Evolutionary conservation across 2,888 invertebrate genomes (phyloP).

Genomic region (Proisotoma minuta): DNA sequence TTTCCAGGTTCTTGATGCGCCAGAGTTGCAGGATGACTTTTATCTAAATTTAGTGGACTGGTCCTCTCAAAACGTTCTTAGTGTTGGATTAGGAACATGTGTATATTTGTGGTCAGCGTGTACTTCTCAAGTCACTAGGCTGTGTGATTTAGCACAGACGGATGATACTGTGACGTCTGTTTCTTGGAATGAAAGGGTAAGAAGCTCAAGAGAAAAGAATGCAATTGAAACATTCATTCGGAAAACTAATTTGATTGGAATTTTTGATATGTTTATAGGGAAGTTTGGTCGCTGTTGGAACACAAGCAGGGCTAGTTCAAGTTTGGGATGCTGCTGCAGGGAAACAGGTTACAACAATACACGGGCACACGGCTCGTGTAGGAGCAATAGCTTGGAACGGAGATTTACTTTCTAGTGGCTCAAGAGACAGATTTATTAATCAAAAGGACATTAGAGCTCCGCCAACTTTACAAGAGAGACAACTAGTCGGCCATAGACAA

Average conservation of each 20-base stretch:
- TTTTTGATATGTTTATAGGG: constrained; percentile 56
- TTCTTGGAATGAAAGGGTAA: constrained; percentile 89
- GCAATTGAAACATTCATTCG: neutral
- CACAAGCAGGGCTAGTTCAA: constrained; percentile 93
- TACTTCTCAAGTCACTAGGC: constrained; percentile 92
- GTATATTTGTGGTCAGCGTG: constrained; percentile 99
- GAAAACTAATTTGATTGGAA: neutral
- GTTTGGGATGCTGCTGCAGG: constrained; percentile 96
- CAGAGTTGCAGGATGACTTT: constrained; percentile 97
- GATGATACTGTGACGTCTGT: constrained; percentile 96
- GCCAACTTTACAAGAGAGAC: constrained; percentile 67
- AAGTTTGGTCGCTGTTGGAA: constrained; percentile 93
- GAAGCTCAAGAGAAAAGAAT: constrained; percentile 4
- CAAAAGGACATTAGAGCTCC: constrained; percentile 90
- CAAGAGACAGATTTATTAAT: constrained; percentile 85
- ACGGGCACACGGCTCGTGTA: constrained; percentile 85
- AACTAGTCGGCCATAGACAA: constrained; percentile 86
- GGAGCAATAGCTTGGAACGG: constrained; percentile 97
- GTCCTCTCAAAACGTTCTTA: constrained; percentile 97
- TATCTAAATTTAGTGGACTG: constrained; percentile 98
- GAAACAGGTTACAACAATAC: constrained; percentile 78
- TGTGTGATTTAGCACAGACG: constrained; percentile 90
- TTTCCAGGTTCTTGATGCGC: constrained; percentile 74
- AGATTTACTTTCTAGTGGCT: constrained; percentile 92
- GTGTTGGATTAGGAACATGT: constrained; percentile 94